Conservation (phyloP, 1,140 invertebrate genomes). For the Cotesia typhae region DNA sequence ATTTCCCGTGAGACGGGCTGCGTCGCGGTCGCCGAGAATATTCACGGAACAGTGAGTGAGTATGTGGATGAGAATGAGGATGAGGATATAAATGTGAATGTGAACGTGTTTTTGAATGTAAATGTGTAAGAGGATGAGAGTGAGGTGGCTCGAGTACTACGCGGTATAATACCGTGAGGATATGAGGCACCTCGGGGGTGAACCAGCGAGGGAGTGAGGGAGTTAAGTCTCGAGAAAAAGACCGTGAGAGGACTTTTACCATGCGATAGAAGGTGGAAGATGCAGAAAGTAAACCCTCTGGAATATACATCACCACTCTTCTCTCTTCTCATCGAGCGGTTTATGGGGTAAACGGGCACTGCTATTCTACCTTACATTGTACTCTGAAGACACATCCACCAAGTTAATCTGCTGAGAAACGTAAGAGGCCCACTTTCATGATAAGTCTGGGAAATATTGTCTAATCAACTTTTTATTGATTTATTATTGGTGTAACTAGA, state of each 20-base stretch:
- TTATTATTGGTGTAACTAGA: too few species aligned
- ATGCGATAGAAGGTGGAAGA: constrained; percentile 25
- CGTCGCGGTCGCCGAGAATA: constrained; percentile 30
- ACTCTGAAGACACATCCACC: neutral
- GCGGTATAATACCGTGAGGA: too few species aligned
- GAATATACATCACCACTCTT: constrained; percentile 1
- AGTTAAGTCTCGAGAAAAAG: constrained; percentile 20
- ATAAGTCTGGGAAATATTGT: too few species aligned
- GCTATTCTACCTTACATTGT: too few species aligned
- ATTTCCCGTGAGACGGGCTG: constrained; percentile 36
- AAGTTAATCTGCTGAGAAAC: too few species aligned
- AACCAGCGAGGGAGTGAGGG: neutral
- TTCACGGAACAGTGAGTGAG: constrained; percentile 31
- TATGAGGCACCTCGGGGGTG: neutral
- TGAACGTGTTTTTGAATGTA: constrained; percentile 27
- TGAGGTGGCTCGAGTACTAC: too few species aligned
- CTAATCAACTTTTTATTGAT: too few species aligned
- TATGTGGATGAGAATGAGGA: neutral
- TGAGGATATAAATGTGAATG: constrained; percentile 16
- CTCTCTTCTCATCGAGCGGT: constrained; percentile 1
- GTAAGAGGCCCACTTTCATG: constrained; percentile 6
- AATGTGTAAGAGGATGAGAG: constrained; percentile 18
- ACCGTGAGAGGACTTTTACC: too few species aligned
- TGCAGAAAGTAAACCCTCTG: constrained; percentile 35
- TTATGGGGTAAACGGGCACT: neutral